phyloP scores from a whole-genome alignment of 2,888 invertebrate species.

The Hyalella azteca region DNA sequence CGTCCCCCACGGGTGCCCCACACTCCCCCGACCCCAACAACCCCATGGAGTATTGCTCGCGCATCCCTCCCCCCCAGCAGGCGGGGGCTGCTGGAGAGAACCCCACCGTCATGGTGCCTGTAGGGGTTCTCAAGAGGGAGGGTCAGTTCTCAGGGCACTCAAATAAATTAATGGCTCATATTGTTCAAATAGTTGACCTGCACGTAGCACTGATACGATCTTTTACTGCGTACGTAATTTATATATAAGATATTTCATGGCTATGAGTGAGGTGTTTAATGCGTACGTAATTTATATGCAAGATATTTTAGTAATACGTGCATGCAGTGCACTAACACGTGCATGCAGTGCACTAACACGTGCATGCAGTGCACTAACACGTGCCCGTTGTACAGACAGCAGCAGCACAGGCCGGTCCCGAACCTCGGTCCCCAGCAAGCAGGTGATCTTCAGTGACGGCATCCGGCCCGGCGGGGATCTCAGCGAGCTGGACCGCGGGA shows the following conservation, averaged over 20 bases:
- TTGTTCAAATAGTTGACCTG: too few species aligned
- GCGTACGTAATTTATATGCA: too few species aligned
- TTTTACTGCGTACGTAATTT: too few species aligned
- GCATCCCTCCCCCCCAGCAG: conserved; percentile 79
- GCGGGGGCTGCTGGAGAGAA: conserved; percentile 65
- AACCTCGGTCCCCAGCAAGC: conserved; percentile 69
- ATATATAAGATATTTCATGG: too few species aligned
- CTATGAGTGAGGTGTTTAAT: too few species aligned
- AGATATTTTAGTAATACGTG: too few species aligned
- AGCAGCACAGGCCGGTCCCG: neutral
- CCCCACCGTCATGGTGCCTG: conserved; percentile 82
- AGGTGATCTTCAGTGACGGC: conserved; percentile 88
- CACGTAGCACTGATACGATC: too few species aligned
- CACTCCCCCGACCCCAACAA: conserved; percentile 77
- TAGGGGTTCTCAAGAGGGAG: conserved; percentile 79
- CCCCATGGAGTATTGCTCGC: conserved; percentile 85
- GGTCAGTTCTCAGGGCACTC: conserved; percentile 62
- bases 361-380: neutral
- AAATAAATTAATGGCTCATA: neutral
- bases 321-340: too few species aligned
- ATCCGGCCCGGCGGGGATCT: conserved; percentile 86
- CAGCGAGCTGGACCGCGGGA: conserved; percentile 73
- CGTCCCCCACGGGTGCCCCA: neutral
- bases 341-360: too few species aligned
- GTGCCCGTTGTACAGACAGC: neutral